These are phyloP conservation scores for Lagria hirta DNA, from an alignment of 2,888 invertebrate species.

Conservation along the genomic window DNA sequence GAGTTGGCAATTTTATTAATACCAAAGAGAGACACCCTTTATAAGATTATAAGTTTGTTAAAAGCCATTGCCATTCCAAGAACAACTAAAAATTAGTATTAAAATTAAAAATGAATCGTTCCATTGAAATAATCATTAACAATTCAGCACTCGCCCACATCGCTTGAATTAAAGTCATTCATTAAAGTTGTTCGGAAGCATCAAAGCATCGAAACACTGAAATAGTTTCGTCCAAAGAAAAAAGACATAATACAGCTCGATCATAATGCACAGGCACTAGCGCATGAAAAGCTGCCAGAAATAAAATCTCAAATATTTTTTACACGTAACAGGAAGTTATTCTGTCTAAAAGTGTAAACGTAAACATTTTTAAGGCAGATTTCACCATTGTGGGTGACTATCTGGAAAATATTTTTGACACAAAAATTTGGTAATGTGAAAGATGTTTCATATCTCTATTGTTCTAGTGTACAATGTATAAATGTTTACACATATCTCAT, in stretches of 20 bases:
- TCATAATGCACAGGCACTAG: slow-evolving; percentile 19
- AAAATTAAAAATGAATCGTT: slow-evolving; percentile 12
- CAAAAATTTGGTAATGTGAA: slow-evolving; percentile 5
- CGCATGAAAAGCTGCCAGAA: slow-evolving; percentile 19
- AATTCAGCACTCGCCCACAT: slow-evolving; percentile 23
- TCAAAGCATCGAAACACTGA: slow-evolving; percentile 19
- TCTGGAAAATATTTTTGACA: slow-evolving; percentile 11
- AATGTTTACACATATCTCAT: background rate
- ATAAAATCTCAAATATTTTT: slow-evolving; percentile 23
- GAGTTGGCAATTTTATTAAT: too few species aligned
- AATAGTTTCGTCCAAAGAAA: slow-evolving; percentile 13
- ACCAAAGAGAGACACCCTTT: too few species aligned
- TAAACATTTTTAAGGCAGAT: slow-evolving; percentile 23
- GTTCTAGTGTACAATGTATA: background rate
- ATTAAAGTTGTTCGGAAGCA: slow-evolving; percentile 26
- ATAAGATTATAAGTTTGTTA: too few species aligned
- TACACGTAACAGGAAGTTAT: slow-evolving; percentile 38
- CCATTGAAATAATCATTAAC: slow-evolving; percentile 16
- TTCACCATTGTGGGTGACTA: slow-evolving; percentile 15
- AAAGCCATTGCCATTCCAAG: too few species aligned
- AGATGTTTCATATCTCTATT: slow-evolving; percentile 1
- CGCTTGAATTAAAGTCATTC: slow-evolving; percentile 25
- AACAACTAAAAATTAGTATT: slow-evolving; percentile 2
- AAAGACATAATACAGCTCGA: slow-evolving; percentile 9
- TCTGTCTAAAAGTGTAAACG: slow-evolving; percentile 38